Evolutionary conservation across 2,797 vertebrate genomes (phyloP).

Genomic region (Sebastes taczanowskii): DNA sequence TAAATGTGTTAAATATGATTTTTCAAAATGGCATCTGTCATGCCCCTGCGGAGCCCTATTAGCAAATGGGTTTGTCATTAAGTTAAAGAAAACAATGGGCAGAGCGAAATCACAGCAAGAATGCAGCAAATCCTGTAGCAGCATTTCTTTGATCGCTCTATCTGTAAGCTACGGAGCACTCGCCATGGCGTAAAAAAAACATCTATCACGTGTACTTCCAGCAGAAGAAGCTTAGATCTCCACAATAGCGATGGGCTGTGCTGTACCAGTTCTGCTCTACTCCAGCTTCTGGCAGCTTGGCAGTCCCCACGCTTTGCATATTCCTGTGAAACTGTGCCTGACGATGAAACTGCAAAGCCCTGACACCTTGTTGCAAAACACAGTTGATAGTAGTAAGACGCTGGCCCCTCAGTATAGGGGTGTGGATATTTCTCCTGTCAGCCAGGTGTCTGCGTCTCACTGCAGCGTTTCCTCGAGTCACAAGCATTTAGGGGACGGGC

Average conservation of each 20-base stretch:
- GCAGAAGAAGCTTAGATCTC: slow-evolving; percentile 39
- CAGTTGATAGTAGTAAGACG: slow-evolving; percentile 17
- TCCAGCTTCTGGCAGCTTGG: slow-evolving; percentile 58
- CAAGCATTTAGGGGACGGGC: slow-evolving; percentile 2
- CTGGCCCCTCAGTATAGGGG: not conserved
- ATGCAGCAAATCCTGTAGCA: slow-evolving; percentile 20
- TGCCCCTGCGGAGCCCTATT: slow-evolving; percentile 3
- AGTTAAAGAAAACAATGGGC: slow-evolving; percentile 8
- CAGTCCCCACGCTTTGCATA: slow-evolving; percentile 50
- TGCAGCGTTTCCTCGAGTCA: not conserved
- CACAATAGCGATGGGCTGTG: slow-evolving; percentile 23
- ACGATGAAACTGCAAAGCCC: slow-evolving; percentile 40
- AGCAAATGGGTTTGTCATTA: slow-evolving; percentile 19
- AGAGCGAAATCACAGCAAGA: slow-evolving; percentile 9
- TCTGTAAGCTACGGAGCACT: slow-evolving; percentile 46
- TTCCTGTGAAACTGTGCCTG: slow-evolving; percentile 51
- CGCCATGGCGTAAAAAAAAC: slow-evolving; percentile 22
- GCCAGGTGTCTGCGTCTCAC: slow-evolving; percentile 24
- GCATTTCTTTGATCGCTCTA: slow-evolving; percentile 45
- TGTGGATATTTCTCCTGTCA: slow-evolving; percentile 41
- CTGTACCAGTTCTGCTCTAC: slow-evolving; percentile 31
- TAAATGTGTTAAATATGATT: slow-evolving; percentile 19
- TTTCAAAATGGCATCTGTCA: slow-evolving; percentile 41
- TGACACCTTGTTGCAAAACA: slow-evolving; percentile 61
- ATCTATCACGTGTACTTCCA: slow-evolving; percentile 33